These are phyloP conservation scores for Ammospiza caudacuta DNA, from an alignment of 2,113 vertebrate species.

Conservation along the genomic window DNA sequence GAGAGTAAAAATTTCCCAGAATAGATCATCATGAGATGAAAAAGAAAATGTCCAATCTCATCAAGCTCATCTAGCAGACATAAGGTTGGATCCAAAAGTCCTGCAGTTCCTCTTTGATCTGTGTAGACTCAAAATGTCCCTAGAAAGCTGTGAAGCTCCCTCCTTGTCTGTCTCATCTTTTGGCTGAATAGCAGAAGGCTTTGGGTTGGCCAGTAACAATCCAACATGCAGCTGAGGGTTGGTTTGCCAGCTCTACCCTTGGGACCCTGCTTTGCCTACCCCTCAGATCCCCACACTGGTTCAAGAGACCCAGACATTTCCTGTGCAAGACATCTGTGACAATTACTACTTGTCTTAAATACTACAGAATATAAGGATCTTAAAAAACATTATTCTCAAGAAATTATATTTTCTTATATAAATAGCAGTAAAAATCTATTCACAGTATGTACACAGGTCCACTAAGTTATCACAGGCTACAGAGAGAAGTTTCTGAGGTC, in stretches of 20 bases:
- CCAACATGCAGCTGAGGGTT: neutral
- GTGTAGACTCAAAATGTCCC: neutral
- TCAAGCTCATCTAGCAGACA: neutral
- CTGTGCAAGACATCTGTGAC: neutral
- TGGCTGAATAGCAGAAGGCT: neutral
- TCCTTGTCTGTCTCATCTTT: neutral
- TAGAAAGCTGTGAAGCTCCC: neutral
- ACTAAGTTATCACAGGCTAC: neutral
- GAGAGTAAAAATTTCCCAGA: neutral
- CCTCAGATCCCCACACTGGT: neutral
- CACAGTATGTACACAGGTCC: too few relatives aligned
- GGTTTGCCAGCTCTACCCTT: neutral
- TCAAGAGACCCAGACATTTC: neutral
- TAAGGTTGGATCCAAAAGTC: neutral
- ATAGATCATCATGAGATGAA: neutral
- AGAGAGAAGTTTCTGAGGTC: neutral
- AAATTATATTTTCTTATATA: neutral
- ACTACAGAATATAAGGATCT: neutral
- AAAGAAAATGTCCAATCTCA: neutral
- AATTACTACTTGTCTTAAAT: neutral
- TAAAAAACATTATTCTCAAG: neutral
- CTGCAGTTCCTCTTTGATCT: neutral
- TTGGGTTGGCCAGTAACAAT: neutral
- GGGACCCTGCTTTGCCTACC: neutral
- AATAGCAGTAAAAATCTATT: neutral